Evolutionary conservation across 2,797 vertebrate genomes (phyloP).

Genomic region (Tokudaia muenninki): DNA sequence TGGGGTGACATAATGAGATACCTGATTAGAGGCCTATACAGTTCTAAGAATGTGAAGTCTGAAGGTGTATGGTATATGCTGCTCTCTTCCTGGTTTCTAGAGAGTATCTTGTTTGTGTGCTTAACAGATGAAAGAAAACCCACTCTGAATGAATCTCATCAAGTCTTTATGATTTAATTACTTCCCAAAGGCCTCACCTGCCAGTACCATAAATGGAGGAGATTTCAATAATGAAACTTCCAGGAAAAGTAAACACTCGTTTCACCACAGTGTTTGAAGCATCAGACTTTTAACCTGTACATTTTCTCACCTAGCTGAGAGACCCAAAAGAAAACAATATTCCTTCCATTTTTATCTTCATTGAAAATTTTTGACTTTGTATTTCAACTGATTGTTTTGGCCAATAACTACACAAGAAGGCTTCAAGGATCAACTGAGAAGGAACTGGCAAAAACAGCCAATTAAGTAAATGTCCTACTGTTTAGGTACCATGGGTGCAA

Average conservation of each 20-base stretch:
- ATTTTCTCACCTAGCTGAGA: neutral
- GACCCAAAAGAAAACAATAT: neutral
- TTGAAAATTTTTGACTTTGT: neutral
- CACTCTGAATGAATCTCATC: neutral
- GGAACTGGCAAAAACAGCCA: rapidly evolving
- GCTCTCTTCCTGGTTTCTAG: neutral
- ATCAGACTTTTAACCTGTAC: neutral
- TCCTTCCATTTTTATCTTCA: neutral
- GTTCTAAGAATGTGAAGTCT: neutral
- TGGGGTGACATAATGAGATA: neutral
- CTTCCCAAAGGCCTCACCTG: neutral
- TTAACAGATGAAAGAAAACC: neutral
- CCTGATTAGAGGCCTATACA: neutral
- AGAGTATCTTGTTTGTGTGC: neutral
- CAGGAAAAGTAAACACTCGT: neutral
- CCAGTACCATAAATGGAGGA: too few species aligned
- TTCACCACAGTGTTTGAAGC: neutral
- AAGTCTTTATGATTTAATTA: neutral
- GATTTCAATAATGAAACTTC: neutral
- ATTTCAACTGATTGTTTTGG: rapidly evolving
- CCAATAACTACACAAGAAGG: neutral
- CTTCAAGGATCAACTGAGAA: rapidly evolving
- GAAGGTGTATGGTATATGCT: neutral
- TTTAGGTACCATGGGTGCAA: rapidly evolving
- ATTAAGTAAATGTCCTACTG: too few species aligned